Base-by-base conservation (phyloP, 2,113 vertebrate genomes). In the Pipa parva region DNA sequence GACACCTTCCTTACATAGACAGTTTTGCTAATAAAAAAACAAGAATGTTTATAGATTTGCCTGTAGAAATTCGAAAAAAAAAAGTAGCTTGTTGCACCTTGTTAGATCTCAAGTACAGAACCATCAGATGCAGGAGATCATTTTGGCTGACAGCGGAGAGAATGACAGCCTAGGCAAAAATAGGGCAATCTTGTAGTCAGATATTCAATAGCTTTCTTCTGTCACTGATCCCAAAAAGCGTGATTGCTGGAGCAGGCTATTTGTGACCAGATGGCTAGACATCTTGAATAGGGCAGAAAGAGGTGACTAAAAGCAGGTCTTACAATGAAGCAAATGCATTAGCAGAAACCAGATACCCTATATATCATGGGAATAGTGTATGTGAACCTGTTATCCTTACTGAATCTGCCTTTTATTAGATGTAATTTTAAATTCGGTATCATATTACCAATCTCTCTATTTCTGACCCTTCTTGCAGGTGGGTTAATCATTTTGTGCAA, bases 101-200 rank as follows among this genome's bases (percentile, higher is more conserved):
- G 13, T n/a, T 46, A 7, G 17, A 2, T 17, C 26, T 29, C 52
- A 31, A 11, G 52, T 26, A 18, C 7, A 2, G 13, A n/a, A 31
- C 29, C n/a, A 56, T 56, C 42, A 46, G 42, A 46, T 49, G 46
- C 76, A 54, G 54, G 46, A 49, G 8, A 28, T 54, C 63, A 63
- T 71, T 39, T 13, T 39, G 13, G 4, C 24, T 78, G 74, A 76
- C 75, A 80, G 79, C 78, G 74, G 74, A 79, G 73, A 81, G 57
- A 37, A 17, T 59, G 48, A 42, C 46, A 52, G 31, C 25, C 18
- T 52, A 51, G 8, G 17, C 46, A 54, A 70, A 57, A 70, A 70
- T 70, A 61, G 46, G 7, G 24, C 11, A 18, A 61, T 22, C 7
- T 61, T 54, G 18, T 24, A 49, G 60, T 62, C 69, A 73, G 57